These are phyloP conservation scores for Boloria euphrosyne DNA, from an alignment of 2,888 invertebrate species.

Conservation along the genomic window DNA sequence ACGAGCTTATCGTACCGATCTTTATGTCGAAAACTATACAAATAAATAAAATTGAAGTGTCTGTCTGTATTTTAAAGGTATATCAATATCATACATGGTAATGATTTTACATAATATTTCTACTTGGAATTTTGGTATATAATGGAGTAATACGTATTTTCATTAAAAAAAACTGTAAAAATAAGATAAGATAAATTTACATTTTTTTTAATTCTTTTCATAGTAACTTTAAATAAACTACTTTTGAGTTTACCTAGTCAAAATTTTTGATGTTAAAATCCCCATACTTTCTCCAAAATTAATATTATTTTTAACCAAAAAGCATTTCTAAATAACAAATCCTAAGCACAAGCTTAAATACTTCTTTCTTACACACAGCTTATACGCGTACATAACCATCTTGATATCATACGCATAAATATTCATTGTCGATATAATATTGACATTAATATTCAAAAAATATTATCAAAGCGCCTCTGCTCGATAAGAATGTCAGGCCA, in stretches of 20 bases:
- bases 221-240: too few species aligned
- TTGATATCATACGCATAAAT: slow-evolving; percentile 28
- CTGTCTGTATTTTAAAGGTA: slow-evolving; percentile 1
- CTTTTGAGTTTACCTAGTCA: too few species aligned
- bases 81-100: slow-evolving; percentile 3
- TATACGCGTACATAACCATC: neutral
- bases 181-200: too few species aligned
- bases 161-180: too few species aligned
- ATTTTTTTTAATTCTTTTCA: too few species aligned
- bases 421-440: slow-evolving; percentile 67
- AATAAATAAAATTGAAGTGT: slow-evolving; percentile 18
- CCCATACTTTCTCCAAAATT: too few species aligned
- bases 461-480: slow-evolving; percentile 76
- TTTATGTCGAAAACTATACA: slow-evolving; percentile 24
- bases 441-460: slow-evolving; percentile 76
- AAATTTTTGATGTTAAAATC: too few species aligned
- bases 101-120: slow-evolving; percentile 1
- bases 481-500: slow-evolving; percentile 80
- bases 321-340: neutral
- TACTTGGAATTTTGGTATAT: neutral
- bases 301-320: neutral
- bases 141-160: too few species aligned
- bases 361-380: neutral
- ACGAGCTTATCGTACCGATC: slow-evolving; percentile 23
- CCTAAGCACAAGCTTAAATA: neutral